Base-by-base conservation (phyloP, 2,888 invertebrate species). In the Tachina lurida region DNA sequence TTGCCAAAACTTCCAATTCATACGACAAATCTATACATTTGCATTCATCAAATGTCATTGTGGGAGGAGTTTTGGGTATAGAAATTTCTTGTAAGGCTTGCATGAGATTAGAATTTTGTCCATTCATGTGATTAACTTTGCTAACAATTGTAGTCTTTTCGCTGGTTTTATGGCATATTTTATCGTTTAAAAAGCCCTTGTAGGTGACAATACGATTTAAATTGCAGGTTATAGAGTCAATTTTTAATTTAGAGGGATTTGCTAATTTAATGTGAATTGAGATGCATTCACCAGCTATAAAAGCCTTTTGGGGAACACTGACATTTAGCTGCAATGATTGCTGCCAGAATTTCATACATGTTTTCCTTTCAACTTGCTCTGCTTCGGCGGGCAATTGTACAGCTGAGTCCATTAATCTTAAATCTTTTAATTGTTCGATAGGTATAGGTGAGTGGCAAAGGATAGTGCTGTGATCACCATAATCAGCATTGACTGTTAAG, bases 21-120 rank as follows among this genome's bases (percentile, higher is more conserved):
- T 92, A 92, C 39, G 84, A 86, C 0, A 91, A 71, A 78, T 89
- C 89, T n/a, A 92, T 81, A 41, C 90, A 90, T 15, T 88, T 87
- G 41, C 91, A 91, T 5, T 82, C 88, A 0, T 63, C 47, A 10
- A 78, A 70, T 10, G 87, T 74, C 45, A 90, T 71, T 4, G 89
- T 89, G 10, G 91, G 90, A 10, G 90, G 84, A 1, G 87, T 88
- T 52, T 87, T 63, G 2, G 91, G 90, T 75, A 91, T 88, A 52
- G 87, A 88, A 15, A 91, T 52, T 56, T 87, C 84, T 56, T 90
- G 88, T n/a, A 90, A 77, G 75, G 90, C 89, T 86, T 90, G 90
- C 43, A 90, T 87, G 8, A 85, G 65, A 3, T 73, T 77, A n/a
- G 17, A 52, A 12, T 70, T 85, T 58, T 70, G 67, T 0, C 81